Conservation (phyloP, 2,888 invertebrate genomes). For the Lasius fuliginosus region DNA sequence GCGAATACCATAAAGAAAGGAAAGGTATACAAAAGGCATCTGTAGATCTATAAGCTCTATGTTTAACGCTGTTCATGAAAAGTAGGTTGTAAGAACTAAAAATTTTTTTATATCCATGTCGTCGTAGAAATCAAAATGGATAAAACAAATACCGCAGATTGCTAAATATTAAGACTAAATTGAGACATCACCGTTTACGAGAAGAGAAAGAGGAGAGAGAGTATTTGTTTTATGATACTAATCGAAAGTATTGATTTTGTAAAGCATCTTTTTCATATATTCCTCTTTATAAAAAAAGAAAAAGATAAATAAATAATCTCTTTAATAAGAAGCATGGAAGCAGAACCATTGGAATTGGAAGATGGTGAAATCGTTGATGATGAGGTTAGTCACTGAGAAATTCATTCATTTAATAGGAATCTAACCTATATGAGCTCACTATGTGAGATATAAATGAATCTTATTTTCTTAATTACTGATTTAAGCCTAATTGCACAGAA, state of each 20-base stretch:
- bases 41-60: background rate
- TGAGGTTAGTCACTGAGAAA: constrained; percentile 87
- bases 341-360: constrained; percentile 88
- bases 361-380: constrained; percentile 90
- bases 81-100: background rate
- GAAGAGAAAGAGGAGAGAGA: background rate
- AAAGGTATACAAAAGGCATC: too few relatives aligned
- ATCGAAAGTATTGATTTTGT: background rate
- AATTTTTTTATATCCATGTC: background rate
- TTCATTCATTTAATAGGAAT: constrained; percentile 69
- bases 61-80: background rate
- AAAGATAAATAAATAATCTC: background rate
- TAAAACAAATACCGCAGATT: background rate
- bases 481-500: background rate
- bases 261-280: background rate
- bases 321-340: constrained; percentile 86
- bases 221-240: background rate
- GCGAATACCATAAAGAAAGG: too few relatives aligned
- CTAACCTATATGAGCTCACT: constrained; percentile 68
- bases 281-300: constrained; percentile 10
- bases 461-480: background rate
- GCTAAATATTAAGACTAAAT: background rate
- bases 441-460: background rate
- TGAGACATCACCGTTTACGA: background rate
- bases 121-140: background rate